A percentile compares a stretch with the other conserved stretches of the same genome.
These are phyloP conservation scores for Plumapathes pennacea DNA, from an alignment of 92 coral and sea anemone genomes.

Conservation along the genomic window DNA sequence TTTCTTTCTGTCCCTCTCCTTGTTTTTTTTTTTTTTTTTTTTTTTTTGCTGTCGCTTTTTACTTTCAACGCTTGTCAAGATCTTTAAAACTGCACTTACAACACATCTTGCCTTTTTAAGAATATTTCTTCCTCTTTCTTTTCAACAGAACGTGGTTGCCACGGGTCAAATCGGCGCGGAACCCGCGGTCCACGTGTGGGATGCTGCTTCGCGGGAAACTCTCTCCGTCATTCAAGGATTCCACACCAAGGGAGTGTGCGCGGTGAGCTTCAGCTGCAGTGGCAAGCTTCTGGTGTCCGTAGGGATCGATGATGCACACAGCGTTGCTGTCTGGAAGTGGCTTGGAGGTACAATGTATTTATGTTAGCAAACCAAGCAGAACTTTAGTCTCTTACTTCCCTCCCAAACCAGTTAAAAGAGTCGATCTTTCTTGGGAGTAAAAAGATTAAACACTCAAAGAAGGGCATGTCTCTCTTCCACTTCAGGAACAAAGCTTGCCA, in stretches of 20 bases:
- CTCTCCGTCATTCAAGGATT: conserved; percentile 85
- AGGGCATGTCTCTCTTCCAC: neutral
- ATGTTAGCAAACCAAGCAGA: too few relatives aligned
- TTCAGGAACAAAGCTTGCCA: conserved; percentile 80
- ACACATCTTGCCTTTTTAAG: too few relatives aligned
- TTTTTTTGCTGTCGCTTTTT: too few relatives aligned
- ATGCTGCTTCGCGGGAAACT: conserved; percentile 86
- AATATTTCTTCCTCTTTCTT: too few relatives aligned
- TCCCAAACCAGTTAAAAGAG: too few relatives aligned
- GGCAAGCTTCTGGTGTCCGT: conserved; percentile 94
- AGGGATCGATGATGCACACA: conserved; percentile 84
- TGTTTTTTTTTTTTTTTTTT: too few relatives aligned
- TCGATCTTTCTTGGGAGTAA: too few relatives aligned
- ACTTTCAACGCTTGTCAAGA: neutral
- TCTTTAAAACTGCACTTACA: neutral
- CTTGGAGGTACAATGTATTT: conserved; percentile 70
- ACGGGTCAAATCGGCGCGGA: conserved; percentile 98
- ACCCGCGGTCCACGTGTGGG: conserved; percentile 96
- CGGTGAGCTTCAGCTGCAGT: conserved; percentile 86
- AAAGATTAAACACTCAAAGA: too few relatives aligned
- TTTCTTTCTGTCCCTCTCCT: neutral
- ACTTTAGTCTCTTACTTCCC: too few relatives aligned
- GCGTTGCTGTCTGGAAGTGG: conserved; percentile 97
- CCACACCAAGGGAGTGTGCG: conserved; percentile 90
- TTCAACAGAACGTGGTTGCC: conserved; percentile 82